Evolutionary conservation across 2,113 vertebrate genomes (phyloP).

Genomic region (Chloebia gouldiae): DNA sequence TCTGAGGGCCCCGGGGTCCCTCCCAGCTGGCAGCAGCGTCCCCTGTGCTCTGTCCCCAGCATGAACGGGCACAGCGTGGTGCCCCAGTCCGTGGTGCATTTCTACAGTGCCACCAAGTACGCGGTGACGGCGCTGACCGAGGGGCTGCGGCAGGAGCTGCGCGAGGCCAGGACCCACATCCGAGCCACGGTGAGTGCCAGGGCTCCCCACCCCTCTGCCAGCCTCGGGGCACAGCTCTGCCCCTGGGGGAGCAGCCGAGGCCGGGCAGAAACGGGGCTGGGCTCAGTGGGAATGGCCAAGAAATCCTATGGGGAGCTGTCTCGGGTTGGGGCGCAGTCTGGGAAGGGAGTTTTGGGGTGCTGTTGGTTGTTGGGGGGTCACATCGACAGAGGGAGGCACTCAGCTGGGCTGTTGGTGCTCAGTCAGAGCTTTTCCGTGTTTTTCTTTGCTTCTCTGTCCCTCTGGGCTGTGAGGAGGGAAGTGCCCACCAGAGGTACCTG

Average conservation of each 20-base stretch:
- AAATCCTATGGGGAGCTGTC: neutral
- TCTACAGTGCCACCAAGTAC: conserved; percentile 94
- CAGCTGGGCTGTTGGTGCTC: neutral
- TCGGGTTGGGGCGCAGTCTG: neutral
- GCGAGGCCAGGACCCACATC: conserved; percentile 90
- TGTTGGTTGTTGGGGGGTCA: neutral
- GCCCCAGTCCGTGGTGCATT: conserved; percentile 81
- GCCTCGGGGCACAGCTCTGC: no score
- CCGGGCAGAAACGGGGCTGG: rapidly evolving
- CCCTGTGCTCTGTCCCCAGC: conserved; percentile 68
- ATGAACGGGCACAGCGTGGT: conserved; percentile 88
- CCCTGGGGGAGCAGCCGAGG: neutral
- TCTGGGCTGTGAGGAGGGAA: neutral
- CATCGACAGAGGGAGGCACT: neutral
- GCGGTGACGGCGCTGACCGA: conserved; percentile 92
- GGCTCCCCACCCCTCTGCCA: no score
- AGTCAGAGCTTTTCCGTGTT: neutral
- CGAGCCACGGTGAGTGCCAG: conserved; percentile 85
- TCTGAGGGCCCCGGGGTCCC: neutral
- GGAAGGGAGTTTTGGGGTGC: neutral
- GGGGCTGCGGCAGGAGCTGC: conserved; percentile 90
- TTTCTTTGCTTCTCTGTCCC: neutral
- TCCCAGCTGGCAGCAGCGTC: neutral
- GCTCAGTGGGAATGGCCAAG: neutral
- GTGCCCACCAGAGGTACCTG: neutral